A percentile compares a stretch with the other conserved stretches of the same genome.
phyloP scores from a whole-genome alignment of 2,797 vertebrate genomes.

The Scleropages formosus region DNA sequence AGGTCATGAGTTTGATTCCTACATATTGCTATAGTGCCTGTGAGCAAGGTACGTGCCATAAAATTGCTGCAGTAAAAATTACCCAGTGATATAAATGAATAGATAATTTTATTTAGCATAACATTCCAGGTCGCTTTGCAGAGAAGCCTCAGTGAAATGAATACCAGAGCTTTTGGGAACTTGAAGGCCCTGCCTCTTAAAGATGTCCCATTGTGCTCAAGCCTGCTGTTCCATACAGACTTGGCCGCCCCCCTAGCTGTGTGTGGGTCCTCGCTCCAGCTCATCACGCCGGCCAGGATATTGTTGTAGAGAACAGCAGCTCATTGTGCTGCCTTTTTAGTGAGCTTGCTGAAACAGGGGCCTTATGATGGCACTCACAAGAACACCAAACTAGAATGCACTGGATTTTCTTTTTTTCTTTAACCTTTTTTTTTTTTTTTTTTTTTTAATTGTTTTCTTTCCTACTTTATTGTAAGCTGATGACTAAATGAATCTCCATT shows the following conservation, averaged over 20 bases:
- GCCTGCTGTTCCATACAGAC: too few species aligned
- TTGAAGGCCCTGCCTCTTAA: not conserved
- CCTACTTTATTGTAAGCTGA: not conserved
- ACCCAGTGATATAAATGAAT: too few species aligned
- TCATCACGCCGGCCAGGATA: not conserved
- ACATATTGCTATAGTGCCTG: too few species aligned
- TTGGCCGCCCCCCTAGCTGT: not conserved
- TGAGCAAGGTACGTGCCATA: too few species aligned
- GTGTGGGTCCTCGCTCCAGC: not conserved
- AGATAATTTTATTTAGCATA: too few species aligned
- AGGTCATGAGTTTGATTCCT: too few species aligned
- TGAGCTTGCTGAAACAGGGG: not conserved
- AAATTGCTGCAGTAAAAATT: too few species aligned
- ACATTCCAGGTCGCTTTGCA: too few species aligned
- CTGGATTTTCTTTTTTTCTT: not conserved
- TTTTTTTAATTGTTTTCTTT: constrained; percentile 19
- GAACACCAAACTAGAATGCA: not conserved
- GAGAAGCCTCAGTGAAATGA: too few species aligned
- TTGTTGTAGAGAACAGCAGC: not conserved
- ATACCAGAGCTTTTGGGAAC: not conserved
- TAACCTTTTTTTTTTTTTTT: not conserved
- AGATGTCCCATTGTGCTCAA: not conserved
- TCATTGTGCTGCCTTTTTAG: constrained; percentile 13
- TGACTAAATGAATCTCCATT: constrained; percentile 19
- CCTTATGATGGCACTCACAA: not conserved